Conservation (phyloP, 2,113 vertebrate species). For the Pithys albifrons region DNA sequence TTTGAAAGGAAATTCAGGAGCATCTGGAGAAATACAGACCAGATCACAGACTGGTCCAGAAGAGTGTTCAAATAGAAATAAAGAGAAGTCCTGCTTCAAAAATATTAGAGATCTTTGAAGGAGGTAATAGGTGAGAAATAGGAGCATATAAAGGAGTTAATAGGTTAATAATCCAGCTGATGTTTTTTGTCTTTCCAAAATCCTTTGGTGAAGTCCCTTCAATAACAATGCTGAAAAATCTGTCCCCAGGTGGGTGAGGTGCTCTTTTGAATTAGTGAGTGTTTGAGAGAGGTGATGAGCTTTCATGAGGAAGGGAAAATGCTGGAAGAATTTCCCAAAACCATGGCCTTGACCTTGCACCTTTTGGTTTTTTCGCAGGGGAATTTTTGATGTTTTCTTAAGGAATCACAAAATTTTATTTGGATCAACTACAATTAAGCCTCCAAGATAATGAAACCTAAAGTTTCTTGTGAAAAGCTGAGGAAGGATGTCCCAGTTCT, state of each 20-base stretch:
- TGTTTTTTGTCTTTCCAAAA: not conserved
- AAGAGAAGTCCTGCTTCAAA: not conserved
- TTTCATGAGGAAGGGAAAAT: not conserved
- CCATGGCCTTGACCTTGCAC: not conserved
- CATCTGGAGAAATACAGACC: not conserved
- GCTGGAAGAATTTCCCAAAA: not conserved
- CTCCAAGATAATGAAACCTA: not conserved
- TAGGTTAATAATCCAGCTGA: not conserved
- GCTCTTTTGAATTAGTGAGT: not conserved
- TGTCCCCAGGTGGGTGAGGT: not conserved
- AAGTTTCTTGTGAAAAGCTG: not conserved
- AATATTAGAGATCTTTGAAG: not conserved
- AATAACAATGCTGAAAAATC: not conserved
- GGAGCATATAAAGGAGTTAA: not conserved
- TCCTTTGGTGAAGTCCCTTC: not conserved
- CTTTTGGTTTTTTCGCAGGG: not conserved
- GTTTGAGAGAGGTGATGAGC: not conserved
- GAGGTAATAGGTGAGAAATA: not conserved
- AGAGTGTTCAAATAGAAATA: not conserved
- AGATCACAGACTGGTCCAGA: not conserved
- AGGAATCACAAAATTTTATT: not conserved
- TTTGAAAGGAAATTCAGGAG: not conserved
- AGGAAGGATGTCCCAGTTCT: not conserved
- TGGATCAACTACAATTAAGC: not conserved
- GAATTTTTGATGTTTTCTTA: not conserved